phyloP scores from a whole-genome alignment of 2,797 vertebrate genomes.

The Lerista edwardsae region DNA sequence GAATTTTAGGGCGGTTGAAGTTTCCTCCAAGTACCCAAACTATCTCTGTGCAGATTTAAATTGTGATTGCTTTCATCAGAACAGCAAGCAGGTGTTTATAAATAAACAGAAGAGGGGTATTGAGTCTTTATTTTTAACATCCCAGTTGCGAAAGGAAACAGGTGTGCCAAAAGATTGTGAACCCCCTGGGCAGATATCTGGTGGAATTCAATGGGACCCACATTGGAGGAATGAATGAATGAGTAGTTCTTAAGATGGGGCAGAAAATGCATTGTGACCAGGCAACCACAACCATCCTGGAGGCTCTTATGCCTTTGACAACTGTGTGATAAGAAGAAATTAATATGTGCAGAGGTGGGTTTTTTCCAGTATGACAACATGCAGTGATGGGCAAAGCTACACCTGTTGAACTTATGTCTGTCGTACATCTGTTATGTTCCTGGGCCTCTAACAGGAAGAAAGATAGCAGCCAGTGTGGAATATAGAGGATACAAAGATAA shows the following conservation, averaged over 20 bases:
- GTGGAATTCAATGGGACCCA: background rate
- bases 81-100: constrained; percentile 13
- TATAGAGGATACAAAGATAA: background rate
- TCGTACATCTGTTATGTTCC: background rate
- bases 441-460: background rate
- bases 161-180: constrained; percentile 1
- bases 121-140: constrained; percentile 13
- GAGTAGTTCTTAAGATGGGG: background rate
- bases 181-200: background rate
- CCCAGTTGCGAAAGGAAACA: constrained; percentile 3
- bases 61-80: background rate
- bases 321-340: background rate
- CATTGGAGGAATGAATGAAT: background rate
- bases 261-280: background rate
- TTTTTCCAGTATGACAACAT: background rate
- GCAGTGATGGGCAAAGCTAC: background rate
- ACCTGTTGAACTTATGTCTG: background rate
- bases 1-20: background rate
- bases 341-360: background rate
- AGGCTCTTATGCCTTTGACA: background rate
- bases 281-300: background rate
- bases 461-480: background rate
- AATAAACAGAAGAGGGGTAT: background rate
- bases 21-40: background rate
- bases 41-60: background rate